These are phyloP conservation scores for Lepidochitona cinerea DNA, from an alignment of 2,888 invertebrate species.

Conservation along the genomic window DNA sequence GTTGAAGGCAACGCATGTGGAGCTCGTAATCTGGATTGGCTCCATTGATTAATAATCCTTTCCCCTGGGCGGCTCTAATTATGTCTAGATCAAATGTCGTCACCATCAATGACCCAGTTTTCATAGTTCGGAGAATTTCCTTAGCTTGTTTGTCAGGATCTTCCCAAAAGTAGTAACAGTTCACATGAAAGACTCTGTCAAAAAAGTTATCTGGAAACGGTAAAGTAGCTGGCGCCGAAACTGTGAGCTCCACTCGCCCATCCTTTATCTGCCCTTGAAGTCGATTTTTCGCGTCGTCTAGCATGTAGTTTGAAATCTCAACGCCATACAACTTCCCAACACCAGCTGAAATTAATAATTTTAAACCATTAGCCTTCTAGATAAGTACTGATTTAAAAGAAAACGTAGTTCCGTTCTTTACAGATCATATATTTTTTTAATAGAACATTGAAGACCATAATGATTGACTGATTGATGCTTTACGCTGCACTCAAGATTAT, in stretches of 20 bases:
- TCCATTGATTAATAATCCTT: constrained; percentile 35
- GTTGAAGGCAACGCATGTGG: constrained; percentile 52
- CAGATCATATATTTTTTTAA: too few species aligned
- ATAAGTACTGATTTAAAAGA: too few species aligned
- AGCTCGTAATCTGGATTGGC: constrained; percentile 43
- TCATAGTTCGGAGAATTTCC: constrained; percentile 59
- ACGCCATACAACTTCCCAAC: constrained; percentile 52
- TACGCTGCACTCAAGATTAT: too few species aligned
- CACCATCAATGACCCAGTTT: constrained; percentile 50
- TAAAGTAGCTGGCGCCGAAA: constrained; percentile 40
- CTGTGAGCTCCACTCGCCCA: constrained; percentile 43
- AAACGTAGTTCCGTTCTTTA: too few species aligned
- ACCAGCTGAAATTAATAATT: too few species aligned
- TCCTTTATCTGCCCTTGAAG: constrained; percentile 33
- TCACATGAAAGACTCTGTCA: constrained; percentile 58
- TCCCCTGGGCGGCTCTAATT: constrained; percentile 19
- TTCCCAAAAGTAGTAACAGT: constrained; percentile 65
- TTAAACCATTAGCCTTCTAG: too few species aligned
- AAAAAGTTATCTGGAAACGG: constrained; percentile 49
- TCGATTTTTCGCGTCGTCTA: constrained; percentile 30
- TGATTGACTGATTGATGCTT: too few species aligned
- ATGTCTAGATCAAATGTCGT: constrained; percentile 37
- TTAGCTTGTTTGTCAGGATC: constrained; percentile 32
- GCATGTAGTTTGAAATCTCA: constrained; percentile 55
- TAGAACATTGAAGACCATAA: too few species aligned